phyloP scores from a whole-genome alignment of 2,797 vertebrate species.

The Eulemur rubriventer region DNA sequence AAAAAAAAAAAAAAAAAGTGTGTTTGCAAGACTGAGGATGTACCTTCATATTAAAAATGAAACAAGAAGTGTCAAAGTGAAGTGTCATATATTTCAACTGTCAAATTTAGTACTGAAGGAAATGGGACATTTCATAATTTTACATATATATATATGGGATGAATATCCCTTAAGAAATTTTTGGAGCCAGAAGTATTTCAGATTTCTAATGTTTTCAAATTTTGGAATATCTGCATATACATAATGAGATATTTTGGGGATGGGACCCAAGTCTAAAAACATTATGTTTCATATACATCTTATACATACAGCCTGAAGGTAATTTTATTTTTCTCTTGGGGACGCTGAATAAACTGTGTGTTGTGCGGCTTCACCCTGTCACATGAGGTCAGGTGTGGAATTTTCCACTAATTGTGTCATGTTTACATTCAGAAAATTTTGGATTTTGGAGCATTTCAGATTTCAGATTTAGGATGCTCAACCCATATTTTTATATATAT shows the following conservation, averaged over 20 bases:
- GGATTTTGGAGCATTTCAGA: neutral
- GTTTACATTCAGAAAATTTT: neutral
- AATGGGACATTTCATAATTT: no score
- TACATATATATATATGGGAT: neutral
- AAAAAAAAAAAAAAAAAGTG: no score
- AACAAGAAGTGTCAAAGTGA: no score
- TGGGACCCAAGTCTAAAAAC: neutral
- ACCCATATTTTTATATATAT: neutral
- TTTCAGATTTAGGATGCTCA: neutral
- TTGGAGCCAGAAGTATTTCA: neutral
- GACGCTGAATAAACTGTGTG: neutral
- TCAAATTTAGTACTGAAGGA: no score
- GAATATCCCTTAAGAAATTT: neutral
- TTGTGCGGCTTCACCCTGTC: neutral
- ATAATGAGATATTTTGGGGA: neutral
- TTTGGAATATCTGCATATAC: neutral
- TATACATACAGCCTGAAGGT: neutral
- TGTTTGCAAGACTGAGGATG: no score
- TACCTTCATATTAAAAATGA: no score
- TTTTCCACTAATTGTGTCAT: neutral
- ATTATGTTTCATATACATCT: neutral
- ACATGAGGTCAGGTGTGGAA: neutral
- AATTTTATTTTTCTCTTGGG: neutral
- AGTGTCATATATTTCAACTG: no score
- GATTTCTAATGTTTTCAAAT: neutral